phyloP scores from a whole-genome alignment of 2,797 vertebrate genomes.

The Scleropages formosus region DNA sequence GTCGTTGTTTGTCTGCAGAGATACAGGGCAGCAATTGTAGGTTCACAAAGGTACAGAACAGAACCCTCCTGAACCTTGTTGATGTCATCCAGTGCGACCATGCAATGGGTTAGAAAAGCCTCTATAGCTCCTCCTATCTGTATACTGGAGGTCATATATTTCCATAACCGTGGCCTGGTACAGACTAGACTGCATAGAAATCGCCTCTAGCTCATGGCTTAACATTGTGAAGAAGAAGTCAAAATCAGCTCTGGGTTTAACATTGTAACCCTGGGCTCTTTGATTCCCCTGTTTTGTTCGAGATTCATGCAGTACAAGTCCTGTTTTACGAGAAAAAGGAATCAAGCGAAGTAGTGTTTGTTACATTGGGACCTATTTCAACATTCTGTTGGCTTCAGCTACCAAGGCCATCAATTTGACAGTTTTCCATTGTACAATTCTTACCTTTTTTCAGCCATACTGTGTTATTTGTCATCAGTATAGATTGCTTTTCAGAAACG shows the following conservation, averaged over 20 bases:
- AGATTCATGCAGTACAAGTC: neutral
- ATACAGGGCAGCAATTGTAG: neutral
- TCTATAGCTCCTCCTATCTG: no score
- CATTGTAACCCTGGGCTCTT: neutral
- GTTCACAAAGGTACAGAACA: neutral
- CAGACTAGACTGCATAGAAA: slow-evolving; percentile 12
- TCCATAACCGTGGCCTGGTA: neutral
- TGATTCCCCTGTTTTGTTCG: neutral
- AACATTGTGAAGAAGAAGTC: no score
- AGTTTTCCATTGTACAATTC: neutral
- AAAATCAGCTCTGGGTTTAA: neutral
- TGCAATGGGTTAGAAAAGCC: neutral
- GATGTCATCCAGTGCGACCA: neutral
- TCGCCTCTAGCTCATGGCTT: neutral
- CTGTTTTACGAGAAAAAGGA: neutral
- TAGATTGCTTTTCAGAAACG: neutral
- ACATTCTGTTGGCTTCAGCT: neutral
- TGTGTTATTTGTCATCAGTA: slow-evolving; percentile 13
- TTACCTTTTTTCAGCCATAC: neutral
- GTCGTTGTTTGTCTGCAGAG: neutral
- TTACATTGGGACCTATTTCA: neutral
- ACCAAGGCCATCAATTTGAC: slow-evolving; percentile 3
- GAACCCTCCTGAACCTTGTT: neutral
- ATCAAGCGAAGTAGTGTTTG: neutral
- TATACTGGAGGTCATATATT: neutral